phyloP scores from a whole-genome alignment of 2,888 invertebrate species.

The Liposcelis brunnea region DNA sequence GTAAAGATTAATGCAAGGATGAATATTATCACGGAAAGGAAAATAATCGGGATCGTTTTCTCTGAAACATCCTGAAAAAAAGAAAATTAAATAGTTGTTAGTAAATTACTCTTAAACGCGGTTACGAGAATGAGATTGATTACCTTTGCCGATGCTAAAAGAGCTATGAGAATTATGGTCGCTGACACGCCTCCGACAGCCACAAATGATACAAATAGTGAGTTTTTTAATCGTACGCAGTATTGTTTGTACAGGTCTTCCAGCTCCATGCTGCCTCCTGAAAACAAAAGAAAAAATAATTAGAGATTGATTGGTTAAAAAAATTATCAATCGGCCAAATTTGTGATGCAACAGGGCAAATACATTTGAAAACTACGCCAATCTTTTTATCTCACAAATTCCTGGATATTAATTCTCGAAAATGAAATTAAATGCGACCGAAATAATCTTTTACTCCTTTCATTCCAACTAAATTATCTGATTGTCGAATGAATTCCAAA shows the following conservation, averaged over 20 bases:
- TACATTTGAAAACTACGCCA: no score
- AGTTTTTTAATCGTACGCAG: constrained; percentile 53
- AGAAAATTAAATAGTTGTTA: constrained; percentile 9
- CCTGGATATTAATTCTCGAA: no score
- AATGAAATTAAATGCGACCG: no score
- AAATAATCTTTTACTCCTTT: no score
- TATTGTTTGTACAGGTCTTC: constrained; percentile 54
- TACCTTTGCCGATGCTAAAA: not conserved
- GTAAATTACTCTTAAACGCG: not conserved
- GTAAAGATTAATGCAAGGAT: constrained; percentile 33
- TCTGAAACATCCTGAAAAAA: constrained; percentile 34
- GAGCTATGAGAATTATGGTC: constrained; percentile 34
- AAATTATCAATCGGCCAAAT: no score
- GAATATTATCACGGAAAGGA: constrained; percentile 34
- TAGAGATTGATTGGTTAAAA: no score
- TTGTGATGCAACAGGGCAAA: no score
- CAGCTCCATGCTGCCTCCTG: constrained; percentile 35
- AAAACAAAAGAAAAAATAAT: no score
- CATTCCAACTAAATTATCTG: no score
- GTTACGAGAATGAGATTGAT: not conserved
- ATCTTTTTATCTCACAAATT: no score
- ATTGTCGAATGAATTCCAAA: no score
- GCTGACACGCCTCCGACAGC: constrained; percentile 45
- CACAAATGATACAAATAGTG: constrained; percentile 55
- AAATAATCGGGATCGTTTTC: constrained; percentile 29